phyloP scores from a whole-genome alignment of 2,888 invertebrate species.

The Ferrisia virgata region DNA sequence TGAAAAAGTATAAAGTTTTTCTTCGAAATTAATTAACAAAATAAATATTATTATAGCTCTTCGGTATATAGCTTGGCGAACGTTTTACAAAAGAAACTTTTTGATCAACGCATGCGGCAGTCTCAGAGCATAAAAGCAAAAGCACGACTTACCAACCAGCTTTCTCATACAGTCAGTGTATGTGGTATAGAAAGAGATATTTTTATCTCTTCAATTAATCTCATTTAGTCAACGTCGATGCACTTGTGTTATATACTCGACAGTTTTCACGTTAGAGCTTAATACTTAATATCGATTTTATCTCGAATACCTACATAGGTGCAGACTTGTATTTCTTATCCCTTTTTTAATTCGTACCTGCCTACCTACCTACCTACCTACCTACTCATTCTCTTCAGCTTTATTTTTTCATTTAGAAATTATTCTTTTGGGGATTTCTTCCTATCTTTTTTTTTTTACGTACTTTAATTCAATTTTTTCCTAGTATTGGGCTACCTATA shows the following conservation, averaged over 20 bases:
- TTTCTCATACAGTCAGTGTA: not conserved
- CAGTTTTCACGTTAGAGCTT: not conserved
- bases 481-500: too few relatives aligned
- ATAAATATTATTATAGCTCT: not conserved
- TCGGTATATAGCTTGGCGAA: not conserved
- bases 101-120: not conserved
- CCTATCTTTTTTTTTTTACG: too few relatives aligned
- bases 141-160: not conserved
- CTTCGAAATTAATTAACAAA: not conserved
- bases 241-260: constrained; percentile 4
- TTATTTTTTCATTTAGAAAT: too few relatives aligned
- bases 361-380: too few relatives aligned
- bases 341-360: not conserved
- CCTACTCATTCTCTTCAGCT: too few relatives aligned
- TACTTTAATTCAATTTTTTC: too few relatives aligned
- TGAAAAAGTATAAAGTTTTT: not conserved
- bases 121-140: not conserved
- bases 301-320: not conserved
- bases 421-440: too few relatives aligned
- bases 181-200: not conserved
- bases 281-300: constrained; percentile 5
- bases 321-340: not conserved
- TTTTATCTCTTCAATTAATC: constrained; percentile 14
- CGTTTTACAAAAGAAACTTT: not conserved
- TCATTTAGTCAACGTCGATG: constrained; percentile 14